Base-by-base conservation (phyloP, 2,888 invertebrate genomes). In the Zhuqinia jingwanae region DNA sequence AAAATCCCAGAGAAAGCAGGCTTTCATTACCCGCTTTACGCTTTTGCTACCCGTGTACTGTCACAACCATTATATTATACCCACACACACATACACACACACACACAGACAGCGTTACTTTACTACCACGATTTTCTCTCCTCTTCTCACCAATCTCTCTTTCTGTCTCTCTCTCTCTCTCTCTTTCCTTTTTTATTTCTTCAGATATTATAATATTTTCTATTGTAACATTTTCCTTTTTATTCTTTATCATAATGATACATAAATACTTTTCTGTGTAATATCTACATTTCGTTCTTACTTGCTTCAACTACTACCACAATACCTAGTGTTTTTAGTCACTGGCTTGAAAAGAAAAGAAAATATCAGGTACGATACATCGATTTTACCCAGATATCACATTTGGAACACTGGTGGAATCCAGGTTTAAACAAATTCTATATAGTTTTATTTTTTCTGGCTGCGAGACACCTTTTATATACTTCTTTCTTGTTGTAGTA, bases 151-250 rank as follows among this genome's bases (percentile, higher is more conserved):
- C 75, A 27, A 27, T 75, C 75, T 75, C 70, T 50, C 53, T 50
- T 30, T 50, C 75, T 50, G 25, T 75, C 36, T 65, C 60, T 73
- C n/a, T 53, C 47, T 58, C 77, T 45, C 47, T 53, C 76, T 60
- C 83, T 83, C 50, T 50, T 50, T 84, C 77, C 78, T 27, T 42
- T 68, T 84, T 77, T 68, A 84, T 78, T 85, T 79, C 78, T 58
- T 73, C 58, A 79, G 70, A 85, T 85, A 85, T 75, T 73, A 65
- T 84, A 75, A 85, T 85, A 85, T 85, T 79, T 85, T 75, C 79
- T 60, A 85, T 75, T 85, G 73, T 78, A 85, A 73, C 79, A 85
- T 85, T 85, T 68, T 68, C 50, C 76, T 82, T 68, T 65, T 45
- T 84, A 68, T 85, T 73, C 47, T 63, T 53, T 85, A 73, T 85